These are phyloP conservation scores for Aphidius gifuensis DNA, from an alignment of 1,140 invertebrate species.

Conservation along the genomic window DNA sequence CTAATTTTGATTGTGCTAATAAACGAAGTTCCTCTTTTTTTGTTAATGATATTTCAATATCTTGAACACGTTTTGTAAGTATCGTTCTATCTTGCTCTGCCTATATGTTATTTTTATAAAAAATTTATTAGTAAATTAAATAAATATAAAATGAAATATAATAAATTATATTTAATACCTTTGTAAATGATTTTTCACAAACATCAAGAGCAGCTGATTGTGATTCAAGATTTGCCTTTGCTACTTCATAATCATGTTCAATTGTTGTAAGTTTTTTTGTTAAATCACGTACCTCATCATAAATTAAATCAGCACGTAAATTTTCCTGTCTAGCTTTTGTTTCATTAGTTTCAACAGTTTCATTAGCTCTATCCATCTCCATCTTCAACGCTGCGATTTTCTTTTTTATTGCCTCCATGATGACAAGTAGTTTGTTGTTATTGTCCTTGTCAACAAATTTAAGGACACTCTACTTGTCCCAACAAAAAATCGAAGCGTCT, in stretches of 20 bases:
- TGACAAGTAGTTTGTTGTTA: slow-evolving; percentile 30
- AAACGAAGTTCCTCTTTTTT: slow-evolving; percentile 74
- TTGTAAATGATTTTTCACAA: slow-evolving; percentile 63
- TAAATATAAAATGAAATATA: not conserved
- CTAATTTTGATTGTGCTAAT: slow-evolving; percentile 68
- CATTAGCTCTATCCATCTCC: slow-evolving; percentile 77
- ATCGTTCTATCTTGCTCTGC: slow-evolving; percentile 75
- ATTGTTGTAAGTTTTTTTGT: slow-evolving; percentile 69
- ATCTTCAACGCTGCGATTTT: slow-evolving; percentile 81
- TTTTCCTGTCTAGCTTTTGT: slow-evolving; percentile 69
- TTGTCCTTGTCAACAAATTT: slow-evolving; percentile 14
- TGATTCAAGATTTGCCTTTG: slow-evolving; percentile 64
- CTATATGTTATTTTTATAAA: slow-evolving; percentile 48
- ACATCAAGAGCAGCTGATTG: slow-evolving; percentile 67
- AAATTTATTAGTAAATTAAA: not conserved
- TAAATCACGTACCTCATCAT: slow-evolving; percentile 69
- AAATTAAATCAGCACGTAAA: slow-evolving; percentile 63
- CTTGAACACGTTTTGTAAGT: slow-evolving; percentile 73
- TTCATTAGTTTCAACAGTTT: slow-evolving; percentile 72
- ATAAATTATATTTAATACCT: slow-evolving; percentile 30
- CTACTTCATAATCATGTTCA: slow-evolving; percentile 65
- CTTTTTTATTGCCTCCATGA: slow-evolving; percentile 84
- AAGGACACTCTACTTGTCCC: slow-evolving; percentile 13
- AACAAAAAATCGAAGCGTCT: not conserved
- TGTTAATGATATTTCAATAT: slow-evolving; percentile 76